These are phyloP conservation scores for Cardiocondyla obscurior DNA, from an alignment of 1,140 invertebrate genomes.

Conservation along the genomic window DNA sequence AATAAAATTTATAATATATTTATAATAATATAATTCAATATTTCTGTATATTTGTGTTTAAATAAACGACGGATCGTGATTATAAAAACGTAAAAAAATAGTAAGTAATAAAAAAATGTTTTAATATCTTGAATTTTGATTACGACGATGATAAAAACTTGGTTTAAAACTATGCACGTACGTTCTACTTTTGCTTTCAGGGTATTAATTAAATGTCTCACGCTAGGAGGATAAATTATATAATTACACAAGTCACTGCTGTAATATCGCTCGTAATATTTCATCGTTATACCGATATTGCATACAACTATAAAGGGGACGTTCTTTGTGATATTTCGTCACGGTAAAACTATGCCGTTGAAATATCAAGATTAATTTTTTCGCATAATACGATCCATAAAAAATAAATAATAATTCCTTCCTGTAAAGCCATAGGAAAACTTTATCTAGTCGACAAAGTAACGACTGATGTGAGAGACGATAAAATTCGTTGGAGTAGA, in stretches of 20 bases:
- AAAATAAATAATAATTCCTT: too few relatives aligned
- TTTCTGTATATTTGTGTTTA: too few relatives aligned
- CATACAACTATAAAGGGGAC: not conserved
- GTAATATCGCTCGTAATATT: constrained; percentile 45
- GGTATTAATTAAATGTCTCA: not conserved
- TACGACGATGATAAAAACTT: too few relatives aligned
- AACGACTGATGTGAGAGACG: too few relatives aligned
- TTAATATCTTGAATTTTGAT: not conserved
- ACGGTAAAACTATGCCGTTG: constrained; percentile 25
- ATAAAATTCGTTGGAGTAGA: too few relatives aligned
- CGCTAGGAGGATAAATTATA: constrained; percentile 46
- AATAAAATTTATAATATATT: not conserved
- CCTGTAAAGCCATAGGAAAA: too few relatives aligned
- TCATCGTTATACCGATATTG: constrained; percentile 46
- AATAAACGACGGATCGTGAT: not conserved
- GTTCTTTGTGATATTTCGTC: constrained; percentile 46
- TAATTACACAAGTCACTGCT: constrained; percentile 50
- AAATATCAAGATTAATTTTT: constrained; percentile 41
- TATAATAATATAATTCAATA: too few relatives aligned
- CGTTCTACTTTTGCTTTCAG: not conserved
- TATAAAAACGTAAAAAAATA: too few relatives aligned
- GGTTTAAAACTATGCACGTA: not conserved
- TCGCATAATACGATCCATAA: too few relatives aligned
- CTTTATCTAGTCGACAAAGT: too few relatives aligned
- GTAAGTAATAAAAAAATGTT: too few relatives aligned